These are phyloP conservation scores for Porites divaricata DNA, from an alignment of 92 coral and sea anemone species.

Conservation along the genomic window DNA sequence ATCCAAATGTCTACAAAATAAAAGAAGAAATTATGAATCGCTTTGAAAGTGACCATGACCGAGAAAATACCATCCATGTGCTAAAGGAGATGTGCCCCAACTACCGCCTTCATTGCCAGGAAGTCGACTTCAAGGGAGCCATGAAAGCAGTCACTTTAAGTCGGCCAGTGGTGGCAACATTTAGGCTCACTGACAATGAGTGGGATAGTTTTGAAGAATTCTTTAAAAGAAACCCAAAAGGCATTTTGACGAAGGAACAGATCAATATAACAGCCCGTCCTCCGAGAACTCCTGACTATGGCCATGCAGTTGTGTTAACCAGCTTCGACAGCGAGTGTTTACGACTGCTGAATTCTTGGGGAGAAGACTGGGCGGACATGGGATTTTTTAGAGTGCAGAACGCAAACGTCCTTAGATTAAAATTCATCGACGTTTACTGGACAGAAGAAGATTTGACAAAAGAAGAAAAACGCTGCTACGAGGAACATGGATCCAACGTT, in stretches of 20 bases:
- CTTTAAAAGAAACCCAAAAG: slow-evolving; percentile 42
- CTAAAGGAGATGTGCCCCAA: too few relatives aligned
- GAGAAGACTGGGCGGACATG: slow-evolving; percentile 54
- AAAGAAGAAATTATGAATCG: slow-evolving; percentile 24
- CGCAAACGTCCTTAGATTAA: neutral
- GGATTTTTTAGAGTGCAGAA: neutral
- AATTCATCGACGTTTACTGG: slow-evolving; percentile 2
- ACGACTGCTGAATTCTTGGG: slow-evolving; percentile 76
- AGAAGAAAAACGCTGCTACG: neutral
- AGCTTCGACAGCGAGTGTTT: slow-evolving; percentile 59
- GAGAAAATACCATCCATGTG: neutral
- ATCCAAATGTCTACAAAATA: slow-evolving; percentile 65
- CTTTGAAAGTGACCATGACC: slow-evolving; percentile 40
- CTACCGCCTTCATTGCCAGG: too few relatives aligned
- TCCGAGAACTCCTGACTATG: slow-evolving; percentile 6
- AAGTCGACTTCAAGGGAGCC: too few relatives aligned
- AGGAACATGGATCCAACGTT: neutral
- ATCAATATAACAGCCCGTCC: too few relatives aligned
- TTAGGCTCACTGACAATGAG: slow-evolving; percentile 12
- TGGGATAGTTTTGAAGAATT: slow-evolving; percentile 50
- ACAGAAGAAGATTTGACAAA: neutral
- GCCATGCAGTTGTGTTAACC: slow-evolving; percentile 71
- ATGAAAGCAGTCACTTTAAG: too few relatives aligned
- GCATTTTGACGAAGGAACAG: slow-evolving; percentile 41
- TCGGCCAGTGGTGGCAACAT: too few relatives aligned